Evolutionary conservation across 2,888 invertebrate genomes (phyloP), one percentile per base, ranked within the genome.

Genomic region (Drosophila pseudotalamancana): DNA sequence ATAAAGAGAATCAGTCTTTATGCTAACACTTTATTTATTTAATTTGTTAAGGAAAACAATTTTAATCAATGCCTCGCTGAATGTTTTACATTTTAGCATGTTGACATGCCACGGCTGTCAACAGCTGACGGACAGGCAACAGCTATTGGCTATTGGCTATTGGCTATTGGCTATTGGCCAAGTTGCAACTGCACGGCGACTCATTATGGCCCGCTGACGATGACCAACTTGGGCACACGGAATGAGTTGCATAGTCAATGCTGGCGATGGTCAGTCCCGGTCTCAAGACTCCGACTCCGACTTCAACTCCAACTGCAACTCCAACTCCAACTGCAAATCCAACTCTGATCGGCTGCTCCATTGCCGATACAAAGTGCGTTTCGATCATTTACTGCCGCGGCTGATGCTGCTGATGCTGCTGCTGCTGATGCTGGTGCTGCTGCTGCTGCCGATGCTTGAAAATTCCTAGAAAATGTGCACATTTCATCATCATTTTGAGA

Each of bases 401-500:
- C 40, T 39, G 21, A 29, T 50, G 37, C 37, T 55, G n/a, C 5
- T 11, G 21, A 64, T 49, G n/a, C 49, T 46, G 42, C 71, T 67
- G 79, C 67, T 56, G 69, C 71, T 4, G 29, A 12, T 31, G 46
- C 56, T 39, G n/a, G 12, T 27, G 34, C 42, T 39, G 39, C 49
- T 46, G 42, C 71, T 67, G 79, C 67, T 56, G 69, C 71, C 6
- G 29, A 12, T 31, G 46, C 56, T 39, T 49, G 37, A 43, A 77
- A 77, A 77, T 89, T 89, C 89, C 80, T 81, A 79, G 89, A 89
- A 89, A 82, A 82, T 87, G 81, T 80, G 77, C 79, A 73, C 88
- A 78, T 88, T 88, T 89, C 84, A 89, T 89, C 89, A 88, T 88
- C 89, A 87, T 89, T 88, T 88, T 82, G 75, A 89, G 87, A 88